These are phyloP conservation scores for Phenganax marumi DNA, from an alignment of 92 coral and sea anemone species.

Conservation along the genomic window DNA sequence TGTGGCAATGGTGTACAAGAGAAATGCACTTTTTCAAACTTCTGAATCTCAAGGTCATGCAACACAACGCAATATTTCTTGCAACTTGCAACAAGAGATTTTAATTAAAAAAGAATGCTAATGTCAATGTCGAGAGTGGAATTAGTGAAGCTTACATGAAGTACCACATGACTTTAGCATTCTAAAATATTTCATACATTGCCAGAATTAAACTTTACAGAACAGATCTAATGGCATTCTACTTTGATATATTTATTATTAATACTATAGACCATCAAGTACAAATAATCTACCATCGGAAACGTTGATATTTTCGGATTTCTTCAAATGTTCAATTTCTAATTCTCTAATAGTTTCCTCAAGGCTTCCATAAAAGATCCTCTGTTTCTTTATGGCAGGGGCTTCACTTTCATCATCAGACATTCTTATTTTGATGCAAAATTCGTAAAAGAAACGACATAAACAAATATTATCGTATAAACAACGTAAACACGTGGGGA, in stretches of 20 bases:
- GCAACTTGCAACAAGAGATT: too few species aligned
- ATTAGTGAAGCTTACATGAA: too few species aligned
- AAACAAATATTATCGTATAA: background rate
- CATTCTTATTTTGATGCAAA: constrained; percentile 48
- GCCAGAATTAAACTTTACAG: background rate
- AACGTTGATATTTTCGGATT: constrained; percentile 78
- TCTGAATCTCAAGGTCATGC: too few species aligned
- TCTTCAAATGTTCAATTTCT: constrained; percentile 51
- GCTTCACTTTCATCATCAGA: constrained; percentile 91
- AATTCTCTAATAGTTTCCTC: constrained; percentile 86
- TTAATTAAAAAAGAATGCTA: too few species aligned
- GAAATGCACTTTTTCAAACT: too few species aligned
- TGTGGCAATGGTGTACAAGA: too few species aligned
- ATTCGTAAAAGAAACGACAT: background rate
- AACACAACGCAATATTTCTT: too few species aligned
- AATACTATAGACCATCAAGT: background rate
- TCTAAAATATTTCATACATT: background rate
- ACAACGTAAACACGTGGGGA: background rate
- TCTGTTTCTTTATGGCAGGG: constrained; percentile 74
- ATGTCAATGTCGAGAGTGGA: too few species aligned
- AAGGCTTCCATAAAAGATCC: constrained; percentile 88
- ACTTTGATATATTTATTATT: background rate
- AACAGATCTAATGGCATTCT: background rate
- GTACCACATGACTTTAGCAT: background rate
- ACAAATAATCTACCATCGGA: constrained; percentile 68